These are phyloP conservation scores for Microctonus aethiopoides DNA, from an alignment of 2,888 invertebrate species.

Conservation along the genomic window DNA sequence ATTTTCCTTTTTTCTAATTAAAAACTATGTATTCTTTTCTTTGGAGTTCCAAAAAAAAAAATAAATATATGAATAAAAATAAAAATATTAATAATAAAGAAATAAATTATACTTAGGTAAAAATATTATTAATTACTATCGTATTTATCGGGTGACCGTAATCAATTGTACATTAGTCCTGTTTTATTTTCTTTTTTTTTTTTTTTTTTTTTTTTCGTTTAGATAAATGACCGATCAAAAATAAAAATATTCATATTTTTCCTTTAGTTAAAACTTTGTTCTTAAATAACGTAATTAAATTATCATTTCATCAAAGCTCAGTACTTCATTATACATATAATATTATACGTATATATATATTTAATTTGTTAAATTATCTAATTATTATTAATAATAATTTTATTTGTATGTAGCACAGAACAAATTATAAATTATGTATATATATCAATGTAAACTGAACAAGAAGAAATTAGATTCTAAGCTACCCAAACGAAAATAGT, in stretches of 20 bases:
- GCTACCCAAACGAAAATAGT: constrained; percentile 36
- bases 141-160: constrained; percentile 18
- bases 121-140: not conserved
- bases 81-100: too few species aligned
- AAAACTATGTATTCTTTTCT: not conserved
- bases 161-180: constrained; percentile 31
- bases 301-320: constrained; percentile 42
- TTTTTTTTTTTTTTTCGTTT: too few species aligned
- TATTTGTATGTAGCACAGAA: constrained; percentile 59
- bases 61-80: not conserved
- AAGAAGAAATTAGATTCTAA: constrained; percentile 40
- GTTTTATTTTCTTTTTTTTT: constrained; percentile 24
- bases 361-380: constrained; percentile 43
- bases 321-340: constrained; percentile 34
- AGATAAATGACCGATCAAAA: too few species aligned
- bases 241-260: not conserved
- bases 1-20: constrained; percentile 23
- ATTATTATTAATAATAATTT: constrained; percentile 46
- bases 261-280: not conserved
- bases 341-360: too few species aligned
- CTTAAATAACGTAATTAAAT: constrained; percentile 42
- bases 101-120: too few species aligned
- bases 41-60: constrained; percentile 3
- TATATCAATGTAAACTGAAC: constrained; percentile 1
- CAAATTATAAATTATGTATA: constrained; percentile 63